A percentile compares a stretch with the other conserved stretches of the same genome.
Evolutionary conservation across 2,113 vertebrate genomes (phyloP).

Genomic region (Paradisaea rubra): DNA sequence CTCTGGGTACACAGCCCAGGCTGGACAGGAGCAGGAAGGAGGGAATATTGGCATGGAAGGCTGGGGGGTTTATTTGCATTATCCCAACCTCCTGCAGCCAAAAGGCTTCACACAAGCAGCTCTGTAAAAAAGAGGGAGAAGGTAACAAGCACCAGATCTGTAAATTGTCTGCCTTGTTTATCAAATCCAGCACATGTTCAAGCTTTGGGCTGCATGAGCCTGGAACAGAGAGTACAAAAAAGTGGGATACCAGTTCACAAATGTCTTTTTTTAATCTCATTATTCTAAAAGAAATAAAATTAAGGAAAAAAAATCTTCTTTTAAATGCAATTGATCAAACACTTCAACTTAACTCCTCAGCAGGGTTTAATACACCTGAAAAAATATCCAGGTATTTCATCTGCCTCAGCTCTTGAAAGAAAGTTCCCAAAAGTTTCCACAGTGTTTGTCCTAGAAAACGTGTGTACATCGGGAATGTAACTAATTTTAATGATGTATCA

Average conservation of each 20-base stretch:
- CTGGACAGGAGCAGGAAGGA: constrained; percentile 49
- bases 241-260: background rate
- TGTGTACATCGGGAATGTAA: background rate
- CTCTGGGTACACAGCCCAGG: constrained; percentile 65
- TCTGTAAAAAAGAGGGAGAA: background rate
- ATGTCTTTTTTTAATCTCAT: background rate
- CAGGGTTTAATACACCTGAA: background rate
- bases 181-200: background rate
- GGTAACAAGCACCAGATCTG: background rate
- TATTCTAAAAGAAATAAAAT: background rate
- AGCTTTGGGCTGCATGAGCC: background rate
- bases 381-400: background rate
- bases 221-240: background rate
- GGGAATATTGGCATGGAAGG: constrained; percentile 35
- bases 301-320: background rate
- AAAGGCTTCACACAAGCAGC: background rate
- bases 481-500: background rate
- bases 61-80: background rate
- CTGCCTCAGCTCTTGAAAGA: background rate
- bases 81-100: background rate
- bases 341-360: background rate
- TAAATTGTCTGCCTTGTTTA: background rate
- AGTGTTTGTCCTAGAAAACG: background rate
- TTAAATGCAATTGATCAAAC: background rate
- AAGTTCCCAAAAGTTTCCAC: background rate